Percentiles rank a stretch among this genome's conserved stretches.
Conservation (phyloP, 2,888 invertebrate species). For the Chaetogeoica ovagalla region DNA sequence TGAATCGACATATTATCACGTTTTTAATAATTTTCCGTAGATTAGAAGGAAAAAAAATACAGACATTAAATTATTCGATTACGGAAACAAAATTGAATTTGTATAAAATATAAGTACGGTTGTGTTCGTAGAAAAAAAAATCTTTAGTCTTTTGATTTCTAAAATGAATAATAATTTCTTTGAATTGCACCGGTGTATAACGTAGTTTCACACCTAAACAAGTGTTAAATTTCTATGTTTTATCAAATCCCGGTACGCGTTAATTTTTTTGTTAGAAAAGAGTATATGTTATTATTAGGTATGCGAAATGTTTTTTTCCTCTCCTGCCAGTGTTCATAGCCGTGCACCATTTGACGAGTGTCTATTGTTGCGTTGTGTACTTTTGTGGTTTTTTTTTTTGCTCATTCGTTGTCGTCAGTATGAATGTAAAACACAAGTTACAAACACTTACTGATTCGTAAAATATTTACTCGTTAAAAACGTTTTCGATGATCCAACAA, state of each 20-base stretch:
- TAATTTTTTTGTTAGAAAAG: background rate
- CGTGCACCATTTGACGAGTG: slow-evolving; percentile 37
- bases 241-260: background rate
- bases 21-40: slow-evolving; percentile 15
- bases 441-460: slow-evolving; percentile 17
- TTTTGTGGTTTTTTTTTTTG: background rate
- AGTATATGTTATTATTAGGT: too few relatives aligned
- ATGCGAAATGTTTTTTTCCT: slow-evolving; percentile 11
- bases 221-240: slow-evolving; percentile 15
- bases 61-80: background rate
- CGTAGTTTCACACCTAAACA: background rate
- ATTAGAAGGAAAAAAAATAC: background rate
- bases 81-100: background rate
- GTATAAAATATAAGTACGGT: background rate
- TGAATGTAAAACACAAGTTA: background rate
- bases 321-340: slow-evolving; percentile 31
- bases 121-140: background rate
- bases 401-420: background rate
- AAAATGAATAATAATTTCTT: too few relatives aligned
- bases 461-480: slow-evolving; percentile 31
- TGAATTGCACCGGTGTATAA: too few relatives aligned
- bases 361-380: slow-evolving; percentile 36
- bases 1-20: slow-evolving; percentile 27
- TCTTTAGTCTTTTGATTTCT: background rate
- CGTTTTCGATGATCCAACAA: slow-evolving; percentile 5